Percentiles rank a stretch among this genome's conserved stretches.
phyloP scores from a whole-genome alignment of 2,113 vertebrate genomes.

The Penelope pileata region DNA sequence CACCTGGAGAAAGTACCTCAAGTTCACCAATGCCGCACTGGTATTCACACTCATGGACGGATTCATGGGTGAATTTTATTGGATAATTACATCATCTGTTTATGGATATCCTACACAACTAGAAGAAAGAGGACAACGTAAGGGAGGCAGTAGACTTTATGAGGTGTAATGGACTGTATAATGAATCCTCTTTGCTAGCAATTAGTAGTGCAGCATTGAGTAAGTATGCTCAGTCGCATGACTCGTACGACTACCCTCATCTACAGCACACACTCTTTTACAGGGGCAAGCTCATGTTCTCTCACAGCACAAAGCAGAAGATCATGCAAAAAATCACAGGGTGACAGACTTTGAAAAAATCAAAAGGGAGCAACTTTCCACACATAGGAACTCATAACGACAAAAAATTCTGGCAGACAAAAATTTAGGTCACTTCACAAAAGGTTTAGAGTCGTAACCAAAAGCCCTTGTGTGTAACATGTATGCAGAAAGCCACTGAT shows the following conservation, averaged over 20 bases:
- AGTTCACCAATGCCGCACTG: background rate
- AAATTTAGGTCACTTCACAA: background rate
- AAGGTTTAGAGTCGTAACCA: background rate
- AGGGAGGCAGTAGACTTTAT: background rate
- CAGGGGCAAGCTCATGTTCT: background rate
- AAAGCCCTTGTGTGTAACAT: background rate
- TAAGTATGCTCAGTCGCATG: background rate
- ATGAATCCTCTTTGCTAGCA: background rate
- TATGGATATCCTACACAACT: background rate
- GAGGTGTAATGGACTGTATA: background rate
- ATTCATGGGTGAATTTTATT: background rate
- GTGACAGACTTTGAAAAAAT: background rate
- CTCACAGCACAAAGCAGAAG: background rate
- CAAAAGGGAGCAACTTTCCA: accelerated
- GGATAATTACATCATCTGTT: background rate
- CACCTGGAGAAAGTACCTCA: background rate
- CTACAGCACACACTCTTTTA: accelerated
- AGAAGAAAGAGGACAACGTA: background rate
- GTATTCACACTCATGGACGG: background rate
- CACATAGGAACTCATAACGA: accelerated
- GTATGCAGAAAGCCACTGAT: background rate
- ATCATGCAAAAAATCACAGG: background rate
- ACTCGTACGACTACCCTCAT: accelerated
- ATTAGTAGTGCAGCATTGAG: accelerated
- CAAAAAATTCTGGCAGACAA: background rate